phyloP scores from a whole-genome alignment of 2,888 invertebrate species.

The Spilarctia lutea region DNA sequence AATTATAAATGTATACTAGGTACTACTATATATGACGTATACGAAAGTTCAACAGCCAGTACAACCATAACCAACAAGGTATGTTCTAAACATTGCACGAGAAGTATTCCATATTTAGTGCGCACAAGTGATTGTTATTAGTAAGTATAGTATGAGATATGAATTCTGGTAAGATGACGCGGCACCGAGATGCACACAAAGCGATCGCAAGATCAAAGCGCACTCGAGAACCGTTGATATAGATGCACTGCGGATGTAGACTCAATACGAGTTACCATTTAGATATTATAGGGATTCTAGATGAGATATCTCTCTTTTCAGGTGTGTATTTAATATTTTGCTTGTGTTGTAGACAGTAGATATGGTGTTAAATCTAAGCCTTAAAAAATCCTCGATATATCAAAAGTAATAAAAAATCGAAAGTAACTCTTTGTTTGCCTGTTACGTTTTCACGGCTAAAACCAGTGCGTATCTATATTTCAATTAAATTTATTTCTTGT shows the following conservation, averaged over 20 bases:
- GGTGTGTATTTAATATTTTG: not conserved
- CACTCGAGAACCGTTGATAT: conserved; percentile 39
- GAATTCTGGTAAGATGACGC: conserved; percentile 22
- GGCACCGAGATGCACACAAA: conserved; percentile 22
- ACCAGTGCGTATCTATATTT: too few species aligned
- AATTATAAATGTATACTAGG: too few species aligned
- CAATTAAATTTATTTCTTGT: too few species aligned
- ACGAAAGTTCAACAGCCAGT: not conserved
- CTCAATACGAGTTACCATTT: conserved; percentile 14
- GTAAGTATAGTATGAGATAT: conserved; percentile 14
- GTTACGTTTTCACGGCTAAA: too few species aligned
- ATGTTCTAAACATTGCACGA: not conserved
- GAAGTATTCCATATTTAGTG: conserved; percentile 15
- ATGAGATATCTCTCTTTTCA: not conserved
- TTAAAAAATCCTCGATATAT: too few species aligned
- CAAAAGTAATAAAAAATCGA: too few species aligned
- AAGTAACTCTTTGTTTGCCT: too few species aligned
- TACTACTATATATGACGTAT: not conserved
- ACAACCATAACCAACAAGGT: not conserved
- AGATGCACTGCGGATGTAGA: conserved; percentile 41
- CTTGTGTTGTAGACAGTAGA: not conserved
- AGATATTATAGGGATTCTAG: conserved; percentile 11
- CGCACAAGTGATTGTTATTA: conserved; percentile 18
- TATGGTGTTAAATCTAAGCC: not conserved
- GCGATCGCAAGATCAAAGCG: conserved; percentile 32